These are phyloP conservation scores for Oppia nitens DNA, from an alignment of 1,140 invertebrate species.

Conservation along the genomic window DNA sequence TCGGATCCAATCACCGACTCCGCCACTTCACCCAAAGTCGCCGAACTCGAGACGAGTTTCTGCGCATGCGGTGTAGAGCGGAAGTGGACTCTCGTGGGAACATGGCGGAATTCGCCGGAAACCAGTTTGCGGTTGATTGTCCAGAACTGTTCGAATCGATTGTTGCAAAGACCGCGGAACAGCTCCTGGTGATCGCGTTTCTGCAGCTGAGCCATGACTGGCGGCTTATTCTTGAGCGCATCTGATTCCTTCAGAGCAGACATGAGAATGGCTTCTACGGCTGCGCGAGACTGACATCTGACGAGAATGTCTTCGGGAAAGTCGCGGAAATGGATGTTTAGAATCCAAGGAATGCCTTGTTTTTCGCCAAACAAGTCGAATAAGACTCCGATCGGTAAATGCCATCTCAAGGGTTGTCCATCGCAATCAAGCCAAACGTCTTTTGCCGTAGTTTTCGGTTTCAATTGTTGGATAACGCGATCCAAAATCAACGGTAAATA, in stretches of 20 bases:
- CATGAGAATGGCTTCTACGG: constrained; percentile 82
- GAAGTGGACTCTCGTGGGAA: constrained; percentile 72
- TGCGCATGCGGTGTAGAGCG: constrained; percentile 36
- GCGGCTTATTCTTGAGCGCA: constrained; percentile 78
- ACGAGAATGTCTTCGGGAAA: constrained; percentile 36
- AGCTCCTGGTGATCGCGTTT: constrained; percentile 94
- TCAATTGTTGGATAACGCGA: constrained; percentile 84
- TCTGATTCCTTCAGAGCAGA: constrained; percentile 94
- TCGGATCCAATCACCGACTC: constrained; percentile 21
- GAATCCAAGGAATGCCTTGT: constrained; percentile 62
- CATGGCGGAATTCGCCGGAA: constrained; percentile 70
- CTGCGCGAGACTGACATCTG: constrained; percentile 46
- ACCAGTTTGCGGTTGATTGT: constrained; percentile 84
- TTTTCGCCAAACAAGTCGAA: constrained; percentile 53
- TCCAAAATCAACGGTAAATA: constrained; percentile 92
- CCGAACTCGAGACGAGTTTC: constrained; percentile 40
- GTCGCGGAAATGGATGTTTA: constrained; percentile 76
- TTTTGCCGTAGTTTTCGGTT: constrained; percentile 51
- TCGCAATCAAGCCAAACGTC: constrained; percentile 94
- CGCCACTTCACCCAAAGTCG: constrained; percentile 25
- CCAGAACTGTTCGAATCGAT: constrained; percentile 99
- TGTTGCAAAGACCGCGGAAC: constrained; percentile 83
- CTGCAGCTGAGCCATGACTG: constrained; percentile 84
- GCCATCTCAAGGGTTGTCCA: constrained; percentile 78
- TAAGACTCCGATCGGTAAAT: constrained; percentile 71